Evolutionary conservation across 2,113 vertebrate species (phyloP).

Genomic region (Craseonycteris thonglongyai): DNA sequence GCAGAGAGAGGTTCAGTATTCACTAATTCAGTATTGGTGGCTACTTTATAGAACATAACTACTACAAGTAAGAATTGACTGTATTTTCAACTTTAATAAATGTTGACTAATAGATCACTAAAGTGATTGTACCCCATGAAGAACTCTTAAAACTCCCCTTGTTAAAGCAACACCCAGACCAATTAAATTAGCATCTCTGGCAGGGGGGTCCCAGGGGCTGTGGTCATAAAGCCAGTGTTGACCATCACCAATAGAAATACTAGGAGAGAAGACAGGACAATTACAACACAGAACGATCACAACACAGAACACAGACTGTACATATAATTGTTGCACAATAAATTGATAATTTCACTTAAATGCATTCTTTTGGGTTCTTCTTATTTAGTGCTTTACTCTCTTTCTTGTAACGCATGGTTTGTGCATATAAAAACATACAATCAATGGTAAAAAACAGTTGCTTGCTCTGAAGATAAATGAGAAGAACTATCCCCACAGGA

Average conservation of each 20-base stretch:
- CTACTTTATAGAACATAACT: not conserved
- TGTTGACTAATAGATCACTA: not conserved
- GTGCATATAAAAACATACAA: not conserved
- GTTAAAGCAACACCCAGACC: not conserved
- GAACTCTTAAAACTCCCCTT: not conserved
- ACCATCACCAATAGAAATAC: not conserved
- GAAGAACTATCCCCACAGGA: not conserved
- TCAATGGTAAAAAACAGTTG: not conserved
- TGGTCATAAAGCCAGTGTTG: not conserved
- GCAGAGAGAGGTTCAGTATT: not conserved
- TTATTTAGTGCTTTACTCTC: not conserved
- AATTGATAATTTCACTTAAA: not conserved
- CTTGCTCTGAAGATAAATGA: not conserved
- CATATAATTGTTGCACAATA: not conserved
- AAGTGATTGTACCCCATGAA: not conserved
- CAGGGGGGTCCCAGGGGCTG: not conserved
- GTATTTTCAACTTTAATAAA: not conserved
- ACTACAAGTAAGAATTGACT: not conserved
- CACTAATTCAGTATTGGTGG: not conserved
- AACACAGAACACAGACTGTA: not conserved
- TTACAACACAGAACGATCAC: not conserved
- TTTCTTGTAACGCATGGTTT: not conserved
- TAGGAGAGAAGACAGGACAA: not conserved
- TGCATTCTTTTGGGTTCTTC: not conserved
- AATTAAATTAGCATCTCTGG: not conserved